These are phyloP conservation scores for Eonycteris spelaea DNA, from an alignment of 2,113 vertebrate species.

Conservation along the genomic window DNA sequence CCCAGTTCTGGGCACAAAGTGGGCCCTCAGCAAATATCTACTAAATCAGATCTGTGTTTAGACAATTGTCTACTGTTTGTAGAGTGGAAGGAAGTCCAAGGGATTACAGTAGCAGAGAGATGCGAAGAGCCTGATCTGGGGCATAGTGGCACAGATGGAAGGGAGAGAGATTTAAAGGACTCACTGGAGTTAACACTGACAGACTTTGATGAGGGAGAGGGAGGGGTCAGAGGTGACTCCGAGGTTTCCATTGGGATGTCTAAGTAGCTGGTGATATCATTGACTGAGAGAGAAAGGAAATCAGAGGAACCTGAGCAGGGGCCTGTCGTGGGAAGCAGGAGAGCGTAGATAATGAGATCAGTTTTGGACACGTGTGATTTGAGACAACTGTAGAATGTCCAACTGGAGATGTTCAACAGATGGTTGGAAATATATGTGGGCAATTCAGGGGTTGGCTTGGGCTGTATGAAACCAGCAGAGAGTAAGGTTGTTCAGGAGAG, in stretches of 20 bases:
- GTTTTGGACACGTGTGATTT: slow-evolving; percentile 56
- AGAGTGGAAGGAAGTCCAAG: background rate
- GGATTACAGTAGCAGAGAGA: background rate
- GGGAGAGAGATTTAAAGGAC: background rate
- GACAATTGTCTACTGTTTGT: background rate
- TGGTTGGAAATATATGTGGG: slow-evolving; percentile 19
- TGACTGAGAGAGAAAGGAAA: background rate
- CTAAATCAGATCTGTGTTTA: background rate
- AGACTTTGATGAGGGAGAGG: background rate
- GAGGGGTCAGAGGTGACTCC: background rate
- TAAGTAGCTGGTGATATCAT: background rate
- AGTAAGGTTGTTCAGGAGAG: background rate
- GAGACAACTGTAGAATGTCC: slow-evolving; percentile 19
- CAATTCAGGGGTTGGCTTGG: background rate
- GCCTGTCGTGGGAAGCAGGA: slow-evolving; percentile 47
- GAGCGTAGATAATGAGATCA: slow-evolving; percentile 43
- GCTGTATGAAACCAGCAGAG: slow-evolving; percentile 38
- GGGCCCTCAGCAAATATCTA: background rate
- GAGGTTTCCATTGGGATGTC: slow-evolving; percentile 15
- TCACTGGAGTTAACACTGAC: background rate
- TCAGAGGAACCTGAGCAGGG: background rate
- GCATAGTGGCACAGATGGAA: background rate
- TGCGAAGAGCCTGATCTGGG: background rate
- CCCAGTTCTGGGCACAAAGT: background rate
- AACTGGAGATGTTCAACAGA: slow-evolving; percentile 24